These are phyloP conservation scores for Drosophila recens DNA, from an alignment of 2,888 invertebrate species.

Conservation along the genomic window DNA sequence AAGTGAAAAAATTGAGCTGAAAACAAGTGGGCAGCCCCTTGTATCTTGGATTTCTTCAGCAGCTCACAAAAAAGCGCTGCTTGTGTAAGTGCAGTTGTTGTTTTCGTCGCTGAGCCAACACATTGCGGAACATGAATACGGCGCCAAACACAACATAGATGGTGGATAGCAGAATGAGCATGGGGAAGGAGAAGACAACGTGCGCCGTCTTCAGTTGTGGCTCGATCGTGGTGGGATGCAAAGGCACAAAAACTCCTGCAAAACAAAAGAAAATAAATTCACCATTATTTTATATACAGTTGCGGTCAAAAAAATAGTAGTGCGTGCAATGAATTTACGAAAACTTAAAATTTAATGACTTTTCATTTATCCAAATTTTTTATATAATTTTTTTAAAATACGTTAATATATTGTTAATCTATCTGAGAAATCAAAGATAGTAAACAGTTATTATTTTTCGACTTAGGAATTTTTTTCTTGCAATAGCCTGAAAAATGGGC, in stretches of 20 bases:
- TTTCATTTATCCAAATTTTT: no score
- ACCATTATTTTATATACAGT: no score
- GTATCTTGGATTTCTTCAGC: slow-evolving; percentile 36
- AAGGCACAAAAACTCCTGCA: slow-evolving; percentile 60
- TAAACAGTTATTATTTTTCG: no score
- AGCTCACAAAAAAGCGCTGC: slow-evolving; percentile 76
- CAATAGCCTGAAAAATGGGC: no score
- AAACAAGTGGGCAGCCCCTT: slow-evolving; percentile 27
- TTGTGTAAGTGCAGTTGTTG: slow-evolving; percentile 71
- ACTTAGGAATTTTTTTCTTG: no score
- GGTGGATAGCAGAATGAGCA: slow-evolving; percentile 76
- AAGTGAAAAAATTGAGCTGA: slow-evolving; percentile 3
- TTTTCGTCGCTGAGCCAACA: slow-evolving; percentile 67
- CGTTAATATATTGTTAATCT: no score
- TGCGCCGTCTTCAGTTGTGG: slow-evolving; percentile 77
- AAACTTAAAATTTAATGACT: no score
- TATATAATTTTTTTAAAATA: no score
- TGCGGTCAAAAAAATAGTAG: no score
- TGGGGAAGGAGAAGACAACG: slow-evolving; percentile 82
- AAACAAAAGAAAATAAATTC: slow-evolving; percentile 1
- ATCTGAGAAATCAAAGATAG: no score
- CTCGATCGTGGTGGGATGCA: slow-evolving; percentile 41
- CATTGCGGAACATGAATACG: slow-evolving; percentile 75
- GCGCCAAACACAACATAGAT: slow-evolving; percentile 81
- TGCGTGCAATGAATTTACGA: no score